phyloP scores from a whole-genome alignment of 2,113 vertebrate genomes.

The Sciurus niger region DNA sequence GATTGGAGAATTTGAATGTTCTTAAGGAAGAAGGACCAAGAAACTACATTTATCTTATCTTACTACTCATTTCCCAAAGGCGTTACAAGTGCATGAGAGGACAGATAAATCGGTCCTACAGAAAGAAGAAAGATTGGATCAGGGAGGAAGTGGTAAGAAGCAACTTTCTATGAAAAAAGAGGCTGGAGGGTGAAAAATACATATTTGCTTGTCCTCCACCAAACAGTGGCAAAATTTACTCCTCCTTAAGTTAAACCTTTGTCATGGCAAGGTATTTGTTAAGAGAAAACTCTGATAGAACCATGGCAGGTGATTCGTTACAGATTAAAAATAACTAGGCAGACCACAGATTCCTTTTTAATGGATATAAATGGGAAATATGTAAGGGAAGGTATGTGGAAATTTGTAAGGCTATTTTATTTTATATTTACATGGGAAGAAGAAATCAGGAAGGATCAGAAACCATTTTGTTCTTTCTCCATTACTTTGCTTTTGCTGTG shows the following conservation, averaged over 20 bases:
- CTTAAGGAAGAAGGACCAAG: constrained; percentile 6
- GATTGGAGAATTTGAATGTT: background rate
- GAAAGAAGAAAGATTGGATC: background rate
- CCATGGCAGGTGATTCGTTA: background rate
- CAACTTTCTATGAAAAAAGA: constrained; percentile 21
- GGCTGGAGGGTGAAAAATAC: background rate
- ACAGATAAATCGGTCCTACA: background rate
- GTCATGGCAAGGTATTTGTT: background rate
- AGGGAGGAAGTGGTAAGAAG: constrained; percentile 10
- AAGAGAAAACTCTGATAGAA: constrained; percentile 19
- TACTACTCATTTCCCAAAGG: background rate
- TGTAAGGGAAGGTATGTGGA: constrained; percentile 33
- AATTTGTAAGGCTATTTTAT: background rate
- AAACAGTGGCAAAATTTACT: background rate
- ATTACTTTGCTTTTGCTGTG: constrained; percentile 56
- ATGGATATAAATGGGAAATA: background rate
- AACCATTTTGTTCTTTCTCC: background rate
- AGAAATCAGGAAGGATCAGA: background rate
- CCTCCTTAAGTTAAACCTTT: background rate
- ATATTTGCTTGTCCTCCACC: background rate
- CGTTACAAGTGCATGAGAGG: background rate
- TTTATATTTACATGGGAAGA: constrained; percentile 57
- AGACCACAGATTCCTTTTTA: constrained; percentile 3
- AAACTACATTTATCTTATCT: background rate
- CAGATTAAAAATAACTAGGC: background rate